These are phyloP conservation scores for Spisula solida DNA, from an alignment of 2,888 invertebrate species.

Conservation along the genomic window DNA sequence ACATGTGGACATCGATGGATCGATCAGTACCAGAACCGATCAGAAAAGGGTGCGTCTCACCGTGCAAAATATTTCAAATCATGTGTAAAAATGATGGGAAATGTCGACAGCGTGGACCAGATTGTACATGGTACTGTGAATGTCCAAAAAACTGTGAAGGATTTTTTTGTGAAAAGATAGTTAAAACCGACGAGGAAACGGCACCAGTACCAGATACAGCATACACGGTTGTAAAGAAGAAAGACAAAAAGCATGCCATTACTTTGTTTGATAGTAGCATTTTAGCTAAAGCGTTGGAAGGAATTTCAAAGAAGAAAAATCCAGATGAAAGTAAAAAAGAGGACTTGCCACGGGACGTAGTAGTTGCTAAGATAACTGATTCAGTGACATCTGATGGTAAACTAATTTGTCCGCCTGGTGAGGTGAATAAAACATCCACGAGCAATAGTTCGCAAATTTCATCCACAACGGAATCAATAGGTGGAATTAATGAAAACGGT, in stretches of 20 bases:
- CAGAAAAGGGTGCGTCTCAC: conserved; percentile 56
- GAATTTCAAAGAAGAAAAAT: conserved; percentile 46
- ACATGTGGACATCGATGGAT: conserved; percentile 60
- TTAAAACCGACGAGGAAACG: conserved; percentile 19
- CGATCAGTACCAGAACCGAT: conserved; percentile 15
- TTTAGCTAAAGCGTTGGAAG: conserved; percentile 53
- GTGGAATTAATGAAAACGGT: background rate
- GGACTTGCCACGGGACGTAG: background rate
- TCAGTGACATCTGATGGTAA: background rate
- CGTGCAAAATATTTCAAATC: conserved; percentile 64
- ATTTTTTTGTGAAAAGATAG: conserved; percentile 67
- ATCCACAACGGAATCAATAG: background rate
- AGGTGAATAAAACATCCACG: background rate
- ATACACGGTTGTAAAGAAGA: conserved; percentile 16
- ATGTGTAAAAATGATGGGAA: conserved; percentile 70
- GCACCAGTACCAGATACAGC: conserved; percentile 8
- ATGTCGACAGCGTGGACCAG: conserved; percentile 57
- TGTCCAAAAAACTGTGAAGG: conserved; percentile 70
- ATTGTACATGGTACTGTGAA: conserved; percentile 71
- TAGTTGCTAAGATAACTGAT: background rate
- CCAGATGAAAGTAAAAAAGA: conserved; percentile 31
- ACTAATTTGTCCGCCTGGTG: conserved; percentile 52
- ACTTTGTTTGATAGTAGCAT: conserved; percentile 54
- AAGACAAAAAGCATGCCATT: conserved; percentile 41
- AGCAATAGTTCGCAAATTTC: background rate